Base-by-base conservation (phyloP, 2,113 vertebrate genomes). In the Nymphicus hollandicus region DNA sequence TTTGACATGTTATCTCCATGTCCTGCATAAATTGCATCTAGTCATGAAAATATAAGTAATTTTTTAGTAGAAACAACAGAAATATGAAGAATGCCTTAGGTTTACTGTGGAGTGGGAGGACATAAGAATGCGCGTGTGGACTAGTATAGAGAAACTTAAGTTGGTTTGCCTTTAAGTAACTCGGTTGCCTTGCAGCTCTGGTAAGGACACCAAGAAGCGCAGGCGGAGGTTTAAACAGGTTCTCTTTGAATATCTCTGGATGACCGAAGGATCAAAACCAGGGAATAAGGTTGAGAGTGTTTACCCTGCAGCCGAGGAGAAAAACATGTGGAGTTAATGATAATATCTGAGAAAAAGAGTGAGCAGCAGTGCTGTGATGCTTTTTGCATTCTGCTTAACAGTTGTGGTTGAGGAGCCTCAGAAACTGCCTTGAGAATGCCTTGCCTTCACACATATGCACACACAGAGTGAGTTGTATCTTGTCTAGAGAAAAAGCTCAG, bases 391-490 rank as follows among this genome's bases (percentile, higher is more conserved):
- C 37, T 29, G 2, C 18, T 49, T 46, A 46, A 14, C 13, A 64
- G 52, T 16, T 17, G 33, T 24, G 11, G 11, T 33, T 64, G 64
- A 55, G 72, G 33, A 77, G 15, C 25, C 56, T 80, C 29, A 46
- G 76, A 5, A 64, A 7, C 39, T 55, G 52, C 39, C 15, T 80
- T 49, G 29, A 33, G 81, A 35, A 29, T 27, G 33, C 49, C 23
- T 12, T 50, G 29, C 46, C 31, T 74, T 81, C 43, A 49, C 72
- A 64, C 8, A 6, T 7, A 6, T 23, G 23, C 43, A 31, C 35
- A 37, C 41, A 69, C 53, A 23, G 15, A 58, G 15, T 25, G 39
- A 81, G 41, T 37, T 0, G 0, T 46, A 2, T 43, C 11, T 25
- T 77, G 29, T 55, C 81, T 50, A 4, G 13, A 35, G 49, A 22